Evolutionary conservation across 2,797 vertebrate species (phyloP).

Genomic region (Myotis myotis): DNA sequence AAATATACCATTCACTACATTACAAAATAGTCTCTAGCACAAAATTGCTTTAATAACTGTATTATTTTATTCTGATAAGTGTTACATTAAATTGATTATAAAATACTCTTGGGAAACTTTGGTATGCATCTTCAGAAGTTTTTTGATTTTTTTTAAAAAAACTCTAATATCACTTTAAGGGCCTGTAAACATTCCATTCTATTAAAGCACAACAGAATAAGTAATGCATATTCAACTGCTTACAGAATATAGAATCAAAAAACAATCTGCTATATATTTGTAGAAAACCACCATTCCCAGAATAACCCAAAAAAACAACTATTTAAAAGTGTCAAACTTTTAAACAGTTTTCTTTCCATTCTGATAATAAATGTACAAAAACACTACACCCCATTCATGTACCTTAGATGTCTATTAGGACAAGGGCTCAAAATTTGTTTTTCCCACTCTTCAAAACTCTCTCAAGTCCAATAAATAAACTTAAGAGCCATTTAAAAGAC

Average conservation of each 20-base stretch:
- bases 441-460: slow-evolving; percentile 31
- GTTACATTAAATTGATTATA: slow-evolving; percentile 71
- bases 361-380: slow-evolving; percentile 59
- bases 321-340: slow-evolving; percentile 67
- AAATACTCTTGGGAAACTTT: slow-evolving; percentile 81
- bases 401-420: slow-evolving; percentile 58
- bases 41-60: slow-evolving; percentile 78
- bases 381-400: slow-evolving; percentile 28
- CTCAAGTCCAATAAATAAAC: slow-evolving; percentile 66
- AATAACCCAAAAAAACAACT: slow-evolving; percentile 68
- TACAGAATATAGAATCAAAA: slow-evolving; percentile 74
- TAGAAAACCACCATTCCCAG: slow-evolving; percentile 72
- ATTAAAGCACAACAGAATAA: slow-evolving; percentile 74
- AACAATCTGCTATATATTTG: slow-evolving; percentile 72
- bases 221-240: slow-evolving; percentile 63
- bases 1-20: slow-evolving; percentile 78
- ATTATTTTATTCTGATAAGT: slow-evolving; percentile 73
- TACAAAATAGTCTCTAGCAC: slow-evolving; percentile 82
- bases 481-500: slow-evolving; percentile 65
- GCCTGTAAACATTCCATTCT: slow-evolving; percentile 78
- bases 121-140: slow-evolving; percentile 76
- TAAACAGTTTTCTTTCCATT: slow-evolving; percentile 45
- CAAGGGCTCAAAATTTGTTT: slow-evolving; percentile 63
- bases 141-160: not conserved
- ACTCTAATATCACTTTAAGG: slow-evolving; percentile 69